Conservation (phyloP, 1,140 invertebrate genomes). For the Bombus consobrinus region DNA sequence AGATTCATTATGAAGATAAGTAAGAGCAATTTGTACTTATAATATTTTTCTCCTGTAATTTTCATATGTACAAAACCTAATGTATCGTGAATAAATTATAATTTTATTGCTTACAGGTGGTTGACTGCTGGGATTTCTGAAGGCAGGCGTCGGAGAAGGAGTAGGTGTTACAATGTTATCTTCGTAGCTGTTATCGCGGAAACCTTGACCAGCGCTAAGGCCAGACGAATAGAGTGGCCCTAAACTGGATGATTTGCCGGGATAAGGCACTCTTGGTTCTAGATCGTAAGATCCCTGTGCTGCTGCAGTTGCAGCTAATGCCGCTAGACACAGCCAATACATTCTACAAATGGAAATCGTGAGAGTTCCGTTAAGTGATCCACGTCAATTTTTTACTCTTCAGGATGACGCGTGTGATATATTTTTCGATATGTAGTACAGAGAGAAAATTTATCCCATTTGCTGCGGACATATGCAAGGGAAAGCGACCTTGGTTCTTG, state of each 20-base stretch:
- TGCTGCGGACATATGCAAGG: background rate
- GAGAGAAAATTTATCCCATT: background rate
- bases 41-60: no score
- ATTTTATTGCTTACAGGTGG: slow-evolving; percentile 60
- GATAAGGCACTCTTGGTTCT: slow-evolving; percentile 75
- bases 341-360: slow-evolving; percentile 64
- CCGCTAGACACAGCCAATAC: slow-evolving; percentile 76
- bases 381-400: background rate
- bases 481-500: slow-evolving; percentile 51
- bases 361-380: background rate
- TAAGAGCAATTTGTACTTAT: no score
- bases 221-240: slow-evolving; percentile 76
- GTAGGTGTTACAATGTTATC: slow-evolving; percentile 81
- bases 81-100: background rate
- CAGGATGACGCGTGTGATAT: background rate
- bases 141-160: slow-evolving; percentile 77
- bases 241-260: slow-evolving; percentile 74
- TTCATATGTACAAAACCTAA: background rate
- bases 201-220: slow-evolving; percentile 72
- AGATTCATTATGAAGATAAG: no score
- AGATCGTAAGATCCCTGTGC: slow-evolving; percentile 77
- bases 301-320: slow-evolving; percentile 71
- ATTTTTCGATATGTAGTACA: slow-evolving; percentile 8
- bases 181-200: slow-evolving; percentile 81
- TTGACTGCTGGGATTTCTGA: slow-evolving; percentile 63